These are phyloP conservation scores for Isoperla grammatica DNA, from an alignment of 2,888 invertebrate species.

Conservation along the genomic window DNA sequence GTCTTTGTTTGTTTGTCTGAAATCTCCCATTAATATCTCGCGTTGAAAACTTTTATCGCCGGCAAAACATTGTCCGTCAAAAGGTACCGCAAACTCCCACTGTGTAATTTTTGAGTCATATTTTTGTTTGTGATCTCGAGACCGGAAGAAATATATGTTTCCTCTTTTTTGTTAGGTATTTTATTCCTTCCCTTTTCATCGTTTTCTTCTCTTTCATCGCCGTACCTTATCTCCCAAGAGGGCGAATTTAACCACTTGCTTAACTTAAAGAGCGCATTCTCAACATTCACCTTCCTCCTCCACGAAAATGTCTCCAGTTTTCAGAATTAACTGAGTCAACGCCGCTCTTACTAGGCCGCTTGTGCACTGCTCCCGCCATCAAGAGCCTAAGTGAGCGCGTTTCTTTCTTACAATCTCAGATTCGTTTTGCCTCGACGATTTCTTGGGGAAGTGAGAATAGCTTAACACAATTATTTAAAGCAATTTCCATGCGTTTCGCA, in stretches of 20 bases:
- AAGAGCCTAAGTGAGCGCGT: conserved; percentile 3
- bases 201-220: conserved; percentile 9
- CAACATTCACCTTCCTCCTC: conserved; percentile 9
- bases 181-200: background rate
- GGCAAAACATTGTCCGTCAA: too few relatives aligned
- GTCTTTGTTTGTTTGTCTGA: conserved; percentile 7
- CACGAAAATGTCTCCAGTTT: conserved; percentile 9
- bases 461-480: conserved; percentile 19
- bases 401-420: conserved; percentile 15
- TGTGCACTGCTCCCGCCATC: conserved; percentile 5
- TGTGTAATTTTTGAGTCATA: conserved; percentile 10
- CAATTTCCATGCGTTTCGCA: conserved; percentile 20
- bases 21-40: too few relatives aligned
- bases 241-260: conserved; percentile 16
- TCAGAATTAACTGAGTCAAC: conserved; percentile 4
- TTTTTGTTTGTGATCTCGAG: conserved; percentile 11
- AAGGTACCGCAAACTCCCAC: too few relatives aligned
- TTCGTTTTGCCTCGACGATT: conserved; percentile 8
- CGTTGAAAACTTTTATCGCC: too few relatives aligned
- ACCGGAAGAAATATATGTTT: conserved; percentile 8
- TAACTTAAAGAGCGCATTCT: conserved; percentile 12
- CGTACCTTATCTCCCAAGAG: conserved; percentile 12
- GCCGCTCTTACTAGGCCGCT: background rate
- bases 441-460: conserved; percentile 8
- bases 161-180: conserved; percentile 13